Evolutionary conservation across 2,888 invertebrate genomes (phyloP).

Genomic region (Caenorhabditis japonica): DNA sequence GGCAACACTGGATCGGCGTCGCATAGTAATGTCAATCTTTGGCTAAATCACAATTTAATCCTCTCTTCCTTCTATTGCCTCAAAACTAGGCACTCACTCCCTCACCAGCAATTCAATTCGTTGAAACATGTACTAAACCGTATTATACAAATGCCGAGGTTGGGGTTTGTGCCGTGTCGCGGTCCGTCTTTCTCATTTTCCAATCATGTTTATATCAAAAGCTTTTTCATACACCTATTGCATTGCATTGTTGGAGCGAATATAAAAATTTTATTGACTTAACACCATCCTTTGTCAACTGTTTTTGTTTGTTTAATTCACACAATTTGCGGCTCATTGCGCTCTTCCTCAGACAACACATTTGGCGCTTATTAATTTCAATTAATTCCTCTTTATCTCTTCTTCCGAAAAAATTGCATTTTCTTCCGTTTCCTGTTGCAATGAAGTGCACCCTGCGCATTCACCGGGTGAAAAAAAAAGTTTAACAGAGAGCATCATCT

Average conservation of each 20-base stretch:
- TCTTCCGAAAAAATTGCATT: constrained; percentile 4
- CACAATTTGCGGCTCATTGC: constrained; percentile 34
- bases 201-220: constrained; percentile 22
- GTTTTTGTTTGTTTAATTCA: constrained; percentile 57
- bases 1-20: neutral
- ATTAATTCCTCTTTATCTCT: constrained; percentile 31
- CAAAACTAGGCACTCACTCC: constrained; percentile 18
- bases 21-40: constrained; percentile 28
- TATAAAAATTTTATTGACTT: constrained; percentile 54
- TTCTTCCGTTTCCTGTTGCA: constrained; percentile 34
- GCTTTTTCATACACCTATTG: constrained; percentile 16
- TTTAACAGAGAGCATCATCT: too few species aligned
- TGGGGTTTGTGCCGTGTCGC: constrained; percentile 14
- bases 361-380: constrained; percentile 46
- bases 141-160: constrained; percentile 45
- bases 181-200: neutral
- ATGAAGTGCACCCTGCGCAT: constrained; percentile 11
- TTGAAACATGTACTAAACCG: constrained; percentile 48
- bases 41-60: constrained; percentile 47
- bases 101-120: constrained; percentile 20
- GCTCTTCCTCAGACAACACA: constrained; percentile 40
- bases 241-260: constrained; percentile 35
- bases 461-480: too few species aligned
- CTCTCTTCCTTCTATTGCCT: constrained; percentile 6
- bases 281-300: constrained; percentile 52